Base-by-base conservation (phyloP, 2,113 vertebrate genomes). In the Orthonyx spaldingii region DNA sequence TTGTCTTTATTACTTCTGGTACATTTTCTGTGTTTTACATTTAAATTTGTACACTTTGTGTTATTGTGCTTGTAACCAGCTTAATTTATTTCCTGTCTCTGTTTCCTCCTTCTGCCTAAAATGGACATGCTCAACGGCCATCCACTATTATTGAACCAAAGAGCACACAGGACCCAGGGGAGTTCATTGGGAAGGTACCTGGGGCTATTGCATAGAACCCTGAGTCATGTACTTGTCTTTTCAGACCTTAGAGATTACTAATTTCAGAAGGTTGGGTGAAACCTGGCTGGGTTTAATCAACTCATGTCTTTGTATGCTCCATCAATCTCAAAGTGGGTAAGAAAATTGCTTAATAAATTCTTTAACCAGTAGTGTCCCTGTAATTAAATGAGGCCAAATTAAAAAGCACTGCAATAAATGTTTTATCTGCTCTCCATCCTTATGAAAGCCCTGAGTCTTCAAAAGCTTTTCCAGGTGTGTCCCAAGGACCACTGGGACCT, bases 1-100 rank as follows among this genome's bases (percentile, higher is more conserved):
- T 96, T 94, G 75, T 93, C 92, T 89, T 90, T 92, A 95, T 96
- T 96, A 90, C 49, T 96, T 96, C 90, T 93, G 83, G 79, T 95
- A 88, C 93, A 95, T 96, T 96, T 94, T 96, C 92, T 84, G 3
- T 44, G 64, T 56, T 95, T 84, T 83, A 72, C 76, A 95, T 94
- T 94, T 96, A 92, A 88, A 90, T 84, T 75, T 66, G 44, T 81
- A n/a, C 76, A 56, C 76, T 94, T 74, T 1, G 2, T 80, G 81
- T 94, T 70, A 86, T 46, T 92, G 71, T 89, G 71, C 84, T 91
- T 76, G 17, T 55, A 88, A 66, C 26, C 41, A 64, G n/a, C 18
- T 78, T 71, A n/a, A 93, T 86, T 90, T 84, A 56, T 74, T 84
- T 95, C 60, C 63, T 88, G 7, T 28, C 46, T 85, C 44, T 76